Evolutionary conservation across 2,888 invertebrate genomes (phyloP).

Genomic region (Zhengitettix transpicula): DNA sequence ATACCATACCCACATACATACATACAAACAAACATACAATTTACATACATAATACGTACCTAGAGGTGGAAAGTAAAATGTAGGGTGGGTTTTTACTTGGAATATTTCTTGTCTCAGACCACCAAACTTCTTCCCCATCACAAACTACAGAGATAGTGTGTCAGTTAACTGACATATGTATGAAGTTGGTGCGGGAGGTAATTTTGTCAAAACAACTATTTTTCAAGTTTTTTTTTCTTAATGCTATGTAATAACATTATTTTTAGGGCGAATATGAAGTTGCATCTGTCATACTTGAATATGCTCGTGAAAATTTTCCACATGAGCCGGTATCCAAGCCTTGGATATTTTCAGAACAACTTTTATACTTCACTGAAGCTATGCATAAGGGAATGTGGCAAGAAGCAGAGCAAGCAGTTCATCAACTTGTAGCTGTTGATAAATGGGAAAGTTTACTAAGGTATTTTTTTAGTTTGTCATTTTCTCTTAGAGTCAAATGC

Average conservation of each 20-base stretch:
- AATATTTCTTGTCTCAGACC: too few species aligned
- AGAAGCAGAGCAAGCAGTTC: constrained; percentile 49
- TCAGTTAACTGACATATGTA: too few species aligned
- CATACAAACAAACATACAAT: too few species aligned
- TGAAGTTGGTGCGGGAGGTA: too few species aligned
- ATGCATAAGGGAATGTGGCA: constrained; percentile 42
- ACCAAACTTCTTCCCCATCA: too few species aligned
- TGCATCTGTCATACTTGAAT: constrained; percentile 38
- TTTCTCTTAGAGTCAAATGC: neutral
- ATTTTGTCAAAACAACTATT: too few species aligned
- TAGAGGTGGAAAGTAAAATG: too few species aligned
- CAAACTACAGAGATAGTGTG: too few species aligned
- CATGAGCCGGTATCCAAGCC: constrained; percentile 39
- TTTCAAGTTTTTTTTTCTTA: too few species aligned
- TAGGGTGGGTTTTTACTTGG: too few species aligned
- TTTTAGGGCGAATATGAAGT: constrained; percentile 36
- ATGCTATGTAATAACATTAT: neutral
- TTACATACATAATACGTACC: too few species aligned
- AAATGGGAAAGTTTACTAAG: constrained; percentile 46
- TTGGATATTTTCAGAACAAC: constrained; percentile 51
- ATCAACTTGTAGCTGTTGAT: constrained; percentile 48
- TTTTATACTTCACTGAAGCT: constrained; percentile 32
- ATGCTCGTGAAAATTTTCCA: constrained; percentile 46
- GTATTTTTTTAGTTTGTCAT: constrained; percentile 11
- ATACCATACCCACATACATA: too few species aligned